Evolutionary conservation across 2,113 vertebrate species (phyloP), one percentile per base, ranked within the genome.

Genomic region (Apaloderma vittatum): DNA sequence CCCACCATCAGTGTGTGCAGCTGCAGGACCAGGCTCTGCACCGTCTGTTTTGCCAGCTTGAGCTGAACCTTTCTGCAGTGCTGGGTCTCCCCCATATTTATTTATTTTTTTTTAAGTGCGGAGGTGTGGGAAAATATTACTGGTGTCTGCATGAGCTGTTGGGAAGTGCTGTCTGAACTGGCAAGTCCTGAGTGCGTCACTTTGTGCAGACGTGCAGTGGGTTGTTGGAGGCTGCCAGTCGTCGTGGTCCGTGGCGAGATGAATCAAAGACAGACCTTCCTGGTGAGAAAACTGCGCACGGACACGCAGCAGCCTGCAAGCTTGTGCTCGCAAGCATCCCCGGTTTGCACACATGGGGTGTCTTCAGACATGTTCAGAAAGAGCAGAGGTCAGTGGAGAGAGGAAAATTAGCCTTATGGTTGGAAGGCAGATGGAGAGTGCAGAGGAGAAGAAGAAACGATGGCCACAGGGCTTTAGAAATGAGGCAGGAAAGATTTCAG

Each of bases 281-380:
- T 22, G 70, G 5, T 0, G 4, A 15, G 61, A 37, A 37, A 22
- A 2, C 18, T 1, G 8, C 1, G 11, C 37, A 4, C 3, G 4
- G 19, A 46, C 57, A 68, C 0, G 30, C 62, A 49, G 11, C 63
- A 80, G 51, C 23, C 67, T 65, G 65, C 5, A 11, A 34, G 48
- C 1, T 0, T n/a, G 73, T 10, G 27, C 74, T 86, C 19, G 6
- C 15, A 29, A 32, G 26, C 18, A 12, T 10, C 52, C 30, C 4
- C 0, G 3, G 14, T 30, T 40, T 59, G 19, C 4, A 4, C 1
- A 1, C 1, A 2, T 5, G 21, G 7, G 5, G 30, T 26, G n/a
- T 80, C 58, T 49, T 45, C 63, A 83, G 86, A 26, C 1, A 1
- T 4, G 2, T 4, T 55, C 26, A n/a, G 68, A 73, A 43, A 0